These are phyloP conservation scores for Peromyscus attwateri DNA, from an alignment of 2,797 vertebrate species.

Conservation along the genomic window DNA sequence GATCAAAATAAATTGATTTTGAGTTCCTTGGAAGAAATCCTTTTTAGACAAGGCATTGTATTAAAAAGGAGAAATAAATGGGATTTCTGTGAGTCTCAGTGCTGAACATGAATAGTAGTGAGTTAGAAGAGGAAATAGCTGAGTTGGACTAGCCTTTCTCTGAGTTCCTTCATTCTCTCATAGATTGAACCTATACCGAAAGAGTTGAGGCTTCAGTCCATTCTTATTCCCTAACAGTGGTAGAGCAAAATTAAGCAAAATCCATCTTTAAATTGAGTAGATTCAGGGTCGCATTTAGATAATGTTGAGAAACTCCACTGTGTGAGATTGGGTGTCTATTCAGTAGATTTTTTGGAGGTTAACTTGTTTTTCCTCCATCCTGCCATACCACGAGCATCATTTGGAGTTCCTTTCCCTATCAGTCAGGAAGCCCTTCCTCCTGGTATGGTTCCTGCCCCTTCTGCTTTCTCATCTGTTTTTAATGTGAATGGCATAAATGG, in stretches of 20 bases:
- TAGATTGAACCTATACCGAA: background rate
- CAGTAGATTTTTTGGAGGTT: background rate
- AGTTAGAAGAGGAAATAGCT: background rate
- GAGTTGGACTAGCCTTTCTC: conserved; percentile 36
- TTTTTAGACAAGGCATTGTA: background rate
- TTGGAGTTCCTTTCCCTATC: background rate
- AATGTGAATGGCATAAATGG: background rate
- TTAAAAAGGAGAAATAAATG: background rate
- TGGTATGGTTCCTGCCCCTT: background rate
- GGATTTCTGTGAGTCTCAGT: background rate
- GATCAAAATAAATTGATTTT: conserved; percentile 53
- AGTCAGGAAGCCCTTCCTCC: background rate
- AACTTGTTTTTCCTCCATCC: background rate
- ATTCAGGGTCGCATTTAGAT: background rate
- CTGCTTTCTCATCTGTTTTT: conserved; percentile 36
- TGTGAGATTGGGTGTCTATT: background rate
- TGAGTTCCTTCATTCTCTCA: conserved; percentile 66
- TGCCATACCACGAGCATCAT: background rate
- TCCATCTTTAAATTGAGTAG: background rate
- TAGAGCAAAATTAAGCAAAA: background rate
- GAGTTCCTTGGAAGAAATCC: background rate
- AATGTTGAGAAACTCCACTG: background rate
- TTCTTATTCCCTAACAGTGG: background rate
- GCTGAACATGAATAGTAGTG: background rate
- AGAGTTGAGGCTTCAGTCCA: background rate